Base-by-base conservation (phyloP, 2,797 vertebrate species). In the Sparus aurata region DNA sequence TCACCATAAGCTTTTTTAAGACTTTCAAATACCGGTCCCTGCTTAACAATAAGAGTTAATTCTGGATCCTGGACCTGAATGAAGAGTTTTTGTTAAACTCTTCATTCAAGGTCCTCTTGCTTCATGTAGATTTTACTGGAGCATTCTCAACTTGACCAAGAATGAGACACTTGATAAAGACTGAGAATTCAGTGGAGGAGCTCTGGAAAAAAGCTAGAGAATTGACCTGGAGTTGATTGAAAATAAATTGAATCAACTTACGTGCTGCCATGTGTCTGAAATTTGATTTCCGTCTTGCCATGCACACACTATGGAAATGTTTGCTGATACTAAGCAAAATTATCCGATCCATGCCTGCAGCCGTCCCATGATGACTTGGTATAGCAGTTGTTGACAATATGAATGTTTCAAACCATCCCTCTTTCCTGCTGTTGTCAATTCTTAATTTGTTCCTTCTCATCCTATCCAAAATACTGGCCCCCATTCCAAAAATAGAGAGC, bases 291-390 rank as follows among this genome's bases (percentile, higher is more conserved):
- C 23, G 0, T 38, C 46, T 22, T 27, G 13, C 55, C 34, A 58
- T 52, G 49, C 43, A 7, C 25, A 30, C 27, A 30, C 12, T 45
- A 34, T 55, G 22, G 17, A 62, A 79, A 71, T 57, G 2, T 62
- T 71, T 38, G 52, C 54, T 70, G 41, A 61, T 58, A 59, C 38
- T 23, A 22, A 59, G 68, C 17, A 83, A 30, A 47, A 55, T 57
- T 1, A 54, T 62, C 23, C 3, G 69, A 65, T 49, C 52, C 11
- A 47, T 27, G 10, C 34, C 38, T 46, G 11, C 49, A 47, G 17
- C 23, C 11, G 13, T 68, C 43, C 18, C 17, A 17, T 70, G 9
- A 30, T 30, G 64, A 66, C 46, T 25, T 6, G 15, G 22, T 43
- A 12, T n/a, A 12, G 7, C 22, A 10, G 3, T 27, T 78, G 15